A percentile compares a stretch with the other conserved stretches of the same genome.
Conservation (phyloP, 1,140 invertebrate genomes). For the Anoplolepis gracilipes region DNA sequence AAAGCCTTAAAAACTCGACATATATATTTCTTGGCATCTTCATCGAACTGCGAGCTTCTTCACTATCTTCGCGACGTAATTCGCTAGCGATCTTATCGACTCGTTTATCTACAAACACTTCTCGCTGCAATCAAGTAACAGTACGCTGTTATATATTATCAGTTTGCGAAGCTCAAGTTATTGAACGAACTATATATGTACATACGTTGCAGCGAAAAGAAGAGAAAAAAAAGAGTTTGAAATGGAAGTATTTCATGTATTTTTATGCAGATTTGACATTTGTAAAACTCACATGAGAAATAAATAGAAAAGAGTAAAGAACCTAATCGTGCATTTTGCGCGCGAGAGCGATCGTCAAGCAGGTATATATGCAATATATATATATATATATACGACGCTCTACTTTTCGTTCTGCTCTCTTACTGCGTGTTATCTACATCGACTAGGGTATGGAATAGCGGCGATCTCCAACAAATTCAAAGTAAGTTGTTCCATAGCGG, state of each 20-base stretch:
- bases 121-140: conserved; percentile 53
- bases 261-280: not conserved
- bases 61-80: conserved; percentile 34
- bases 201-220: not conserved
- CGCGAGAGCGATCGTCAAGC: not conserved
- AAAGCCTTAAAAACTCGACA: not conserved
- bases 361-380: no score
- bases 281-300: not conserved
- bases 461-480: conserved; percentile 16
- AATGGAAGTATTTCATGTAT: not conserved
- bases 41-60: conserved; percentile 7
- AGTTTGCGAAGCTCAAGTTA: conserved; percentile 31
- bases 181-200: not conserved
- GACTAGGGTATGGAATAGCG: no score
- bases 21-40: conserved; percentile 10
- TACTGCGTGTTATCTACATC: not conserved
- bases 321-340: not conserved
- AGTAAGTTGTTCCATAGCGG: not conserved
- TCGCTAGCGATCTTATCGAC: conserved; percentile 43
- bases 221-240: not conserved
- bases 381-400: not conserved
- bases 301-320: not conserved
- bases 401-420: not conserved
- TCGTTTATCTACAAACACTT: conserved; percentile 51
- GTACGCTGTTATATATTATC: conserved; percentile 39